Evolutionary conservation across 2,797 vertebrate species (phyloP), one percentile per base, ranked within the genome.

Genomic region (Salarias fasciatus): DNA sequence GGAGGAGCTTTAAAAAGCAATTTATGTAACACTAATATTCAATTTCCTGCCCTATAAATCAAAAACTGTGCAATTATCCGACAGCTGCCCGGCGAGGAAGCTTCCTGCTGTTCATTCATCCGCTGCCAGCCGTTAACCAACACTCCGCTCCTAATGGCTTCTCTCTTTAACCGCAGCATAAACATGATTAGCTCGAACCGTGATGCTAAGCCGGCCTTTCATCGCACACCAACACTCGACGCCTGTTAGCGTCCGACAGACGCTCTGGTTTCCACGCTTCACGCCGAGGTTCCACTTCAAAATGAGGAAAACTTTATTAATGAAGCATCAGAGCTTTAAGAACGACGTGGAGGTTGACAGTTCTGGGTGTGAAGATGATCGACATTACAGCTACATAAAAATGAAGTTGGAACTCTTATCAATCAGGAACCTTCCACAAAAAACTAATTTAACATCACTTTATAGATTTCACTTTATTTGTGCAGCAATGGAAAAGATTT

Each of bases 21-120:
- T 83, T 77, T 84, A 88, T 82, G 60, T 53, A 79, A 85, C 47
- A 4, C 64, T 56, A 74, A 80, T 69, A 80, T 75, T 66, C 36
- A 54, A 77, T 84, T 80, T 83, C 71, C 79, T 72, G 76, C 33
- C 50, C 51, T 65, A 45, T 59, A 80, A 86, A 85, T 59, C 35
- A 43, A 52, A 77, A 80, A n/a, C 9, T 36, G 56, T 11, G 60
- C 63, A 62, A 74, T 84, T 81, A 77, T 63, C 80, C 53, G 76
- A 76, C 46, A 8, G 67, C 67, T 73, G 77, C 65, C 71, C 77
- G 51, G 66, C 4, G 51, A 81, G 65, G 67, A 84, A 63, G 15
- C 59, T 43, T 53, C 41, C 62, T 44, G 28, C 59, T 45, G 58
- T 43, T 75, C 53, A 72, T 63, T 81, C 76, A 80, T 80, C 71